Percentiles rank a stretch among this genome's conserved stretches.
These are phyloP conservation scores for Portunus trituberculatus DNA, from an alignment of 1,140 invertebrate genomes.

Conservation along the genomic window DNA sequence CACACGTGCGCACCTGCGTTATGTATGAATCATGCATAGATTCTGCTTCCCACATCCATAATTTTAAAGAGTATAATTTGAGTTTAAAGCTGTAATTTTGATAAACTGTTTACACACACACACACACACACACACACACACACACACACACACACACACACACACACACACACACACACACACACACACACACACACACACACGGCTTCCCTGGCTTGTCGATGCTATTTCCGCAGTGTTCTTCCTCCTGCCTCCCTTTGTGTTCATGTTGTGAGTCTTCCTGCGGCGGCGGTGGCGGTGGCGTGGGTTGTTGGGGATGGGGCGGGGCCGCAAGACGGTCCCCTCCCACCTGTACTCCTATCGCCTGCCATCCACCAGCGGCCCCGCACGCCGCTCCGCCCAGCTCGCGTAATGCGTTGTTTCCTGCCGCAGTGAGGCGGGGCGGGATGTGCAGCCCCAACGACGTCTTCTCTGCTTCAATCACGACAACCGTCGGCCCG, in stretches of 20 bases:
- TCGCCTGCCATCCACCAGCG: neutral
- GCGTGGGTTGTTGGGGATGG: neutral
- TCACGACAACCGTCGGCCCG: neutral
- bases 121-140: neutral
- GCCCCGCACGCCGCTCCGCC: neutral
- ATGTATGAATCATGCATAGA: too few relatives aligned
- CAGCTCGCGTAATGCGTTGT: neutral
- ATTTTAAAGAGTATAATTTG: too few relatives aligned
- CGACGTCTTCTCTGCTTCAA: neutral
- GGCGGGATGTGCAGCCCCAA: neutral
- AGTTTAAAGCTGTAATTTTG: too few relatives aligned
- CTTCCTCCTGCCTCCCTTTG: neutral
- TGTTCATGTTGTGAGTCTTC: neutral
- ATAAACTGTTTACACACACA: neutral
- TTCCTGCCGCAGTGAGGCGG: neutral
- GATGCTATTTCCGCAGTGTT: neutral
- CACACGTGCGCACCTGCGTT: too few relatives aligned
- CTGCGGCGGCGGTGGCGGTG: too few relatives aligned
- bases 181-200: constrained; percentile 17
- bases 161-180: constrained; percentile 20
- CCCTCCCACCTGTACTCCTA: neutral
- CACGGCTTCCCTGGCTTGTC: neutral
- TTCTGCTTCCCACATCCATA: too few relatives aligned
- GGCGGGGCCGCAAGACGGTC: neutral
- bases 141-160: constrained; percentile 20